Percentiles rank a stretch among this genome's conserved stretches.
Evolutionary conservation across 1,140 invertebrate species (phyloP).

Genomic region (Diorhabda carinulata): DNA sequence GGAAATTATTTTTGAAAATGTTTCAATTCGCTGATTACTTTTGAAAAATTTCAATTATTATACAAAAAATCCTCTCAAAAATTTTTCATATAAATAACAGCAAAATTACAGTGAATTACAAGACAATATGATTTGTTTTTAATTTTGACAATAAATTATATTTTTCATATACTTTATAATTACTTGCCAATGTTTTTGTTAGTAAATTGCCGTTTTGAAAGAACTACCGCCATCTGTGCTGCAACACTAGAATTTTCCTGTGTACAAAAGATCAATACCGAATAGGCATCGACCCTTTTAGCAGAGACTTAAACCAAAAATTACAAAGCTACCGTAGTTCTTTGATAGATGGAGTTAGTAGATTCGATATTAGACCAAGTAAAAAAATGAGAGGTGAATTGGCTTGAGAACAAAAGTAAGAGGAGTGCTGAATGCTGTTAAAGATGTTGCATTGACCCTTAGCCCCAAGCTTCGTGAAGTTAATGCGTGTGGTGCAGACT

Average conservation of each 20-base stretch:
- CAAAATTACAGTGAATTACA: too few species aligned
- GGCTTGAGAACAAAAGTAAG: constrained; percentile 16
- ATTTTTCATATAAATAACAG: too few species aligned
- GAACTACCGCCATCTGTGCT: constrained; percentile 17
- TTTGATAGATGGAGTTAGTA: constrained; percentile 11
- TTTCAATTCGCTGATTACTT: too few species aligned
- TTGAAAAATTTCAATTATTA: too few species aligned
- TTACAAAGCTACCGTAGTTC: constrained; percentile 16
- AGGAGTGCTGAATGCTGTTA: constrained; percentile 42
- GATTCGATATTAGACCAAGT: constrained; percentile 16
- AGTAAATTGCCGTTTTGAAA: constrained; percentile 9
- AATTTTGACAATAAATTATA: neutral
- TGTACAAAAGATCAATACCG: constrained; percentile 8
- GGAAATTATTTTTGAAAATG: too few species aligned
- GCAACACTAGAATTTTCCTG: neutral
- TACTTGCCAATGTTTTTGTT: constrained; percentile 20
- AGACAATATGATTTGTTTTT: neutral
- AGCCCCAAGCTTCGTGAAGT: constrained; percentile 42
- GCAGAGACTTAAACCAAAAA: constrained; percentile 5
- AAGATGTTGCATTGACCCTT: constrained; percentile 41
- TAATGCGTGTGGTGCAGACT: constrained; percentile 55
- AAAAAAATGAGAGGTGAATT: constrained; percentile 17
- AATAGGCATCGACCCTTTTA: neutral
- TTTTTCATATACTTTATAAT: neutral
- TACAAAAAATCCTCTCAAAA: too few species aligned